Base-by-base conservation (phyloP, 2,888 invertebrate genomes). In the Melanostoma scalare region DNA sequence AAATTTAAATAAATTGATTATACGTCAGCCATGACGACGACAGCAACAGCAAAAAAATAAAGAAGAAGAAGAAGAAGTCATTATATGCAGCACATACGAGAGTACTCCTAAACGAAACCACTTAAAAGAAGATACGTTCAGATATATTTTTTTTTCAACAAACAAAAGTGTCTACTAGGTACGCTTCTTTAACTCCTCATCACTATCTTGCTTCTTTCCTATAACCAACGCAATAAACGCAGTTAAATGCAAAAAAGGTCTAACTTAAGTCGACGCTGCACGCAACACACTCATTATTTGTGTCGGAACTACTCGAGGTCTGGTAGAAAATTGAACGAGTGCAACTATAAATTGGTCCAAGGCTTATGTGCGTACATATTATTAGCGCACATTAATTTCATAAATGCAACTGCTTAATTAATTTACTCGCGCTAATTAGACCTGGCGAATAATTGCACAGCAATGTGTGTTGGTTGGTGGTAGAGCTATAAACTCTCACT, bases 1-100 rank as follows among this genome's bases (percentile, higher is more conserved):
- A 82, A 58, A 79, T 84, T 84, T 84, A 79, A 84, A 84, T 84
- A 84, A 84, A 84, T 84, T 79, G 84, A 84, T 79, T 79, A 84
- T 84, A 69, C 79, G 79, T 84, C 84, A 71, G 71, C 55, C 84
- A 69, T 84, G 84, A 84, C 84, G 61, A 61, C 46, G 40, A 31
- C n/a, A 6, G 10, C 3, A 5, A 20, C 20, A 30, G 2, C 2
- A 40, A 40, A 3, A 38, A 38, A 38, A n/a, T n/a, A n/a, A n/a
- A n/a, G n/a, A 0, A 9, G 9, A 33, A 44, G 6, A 20, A 60
- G 74, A 71, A 74, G 69, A 65, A 84, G 58, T 60, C 82, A 84
- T 79, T 79, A 84, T 74, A 58, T 65, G n/a, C 73, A 63, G 10
- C 50, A 73, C 73, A 78, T 46, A 53, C 20, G 20, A 20, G 20